phyloP scores from a whole-genome alignment of 2,888 invertebrate genomes.

The Amphipyra berbera region DNA sequence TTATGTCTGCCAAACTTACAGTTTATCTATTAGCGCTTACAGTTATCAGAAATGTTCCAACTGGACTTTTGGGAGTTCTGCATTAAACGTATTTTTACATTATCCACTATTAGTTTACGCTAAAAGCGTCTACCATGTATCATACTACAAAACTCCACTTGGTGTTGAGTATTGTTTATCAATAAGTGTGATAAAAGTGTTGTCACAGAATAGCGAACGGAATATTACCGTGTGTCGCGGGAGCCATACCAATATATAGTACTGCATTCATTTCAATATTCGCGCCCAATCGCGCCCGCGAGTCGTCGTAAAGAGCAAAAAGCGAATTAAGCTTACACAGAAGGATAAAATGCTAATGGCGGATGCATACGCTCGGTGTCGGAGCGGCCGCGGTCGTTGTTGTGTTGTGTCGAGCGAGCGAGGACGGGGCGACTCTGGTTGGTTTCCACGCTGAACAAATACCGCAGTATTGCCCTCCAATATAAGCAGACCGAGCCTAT shows the following conservation, averaged over 20 bases:
- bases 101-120: not conserved
- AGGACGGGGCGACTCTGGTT: not conserved
- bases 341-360: conserved; percentile 7
- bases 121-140: not conserved
- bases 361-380: not conserved
- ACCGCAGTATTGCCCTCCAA: not conserved
- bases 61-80: too few relatives aligned
- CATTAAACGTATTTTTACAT: not conserved
- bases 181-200: not conserved
- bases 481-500: not conserved
- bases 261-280: not conserved
- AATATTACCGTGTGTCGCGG: not conserved
- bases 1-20: too few relatives aligned
- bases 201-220: not conserved
- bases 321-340: conserved; percentile 11
- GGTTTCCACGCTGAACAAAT: not conserved
- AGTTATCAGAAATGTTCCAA: too few relatives aligned
- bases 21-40: too few relatives aligned
- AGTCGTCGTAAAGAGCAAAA: conserved; percentile 4
- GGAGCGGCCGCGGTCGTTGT: not conserved
- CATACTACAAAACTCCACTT: not conserved
- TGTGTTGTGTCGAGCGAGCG: not conserved
- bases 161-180: not conserved
- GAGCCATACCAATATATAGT: not conserved
- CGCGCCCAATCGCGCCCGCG: not conserved